phyloP scores from a whole-genome alignment of 1,140 invertebrate species.

The Caenorhabditis brenneri region DNA sequence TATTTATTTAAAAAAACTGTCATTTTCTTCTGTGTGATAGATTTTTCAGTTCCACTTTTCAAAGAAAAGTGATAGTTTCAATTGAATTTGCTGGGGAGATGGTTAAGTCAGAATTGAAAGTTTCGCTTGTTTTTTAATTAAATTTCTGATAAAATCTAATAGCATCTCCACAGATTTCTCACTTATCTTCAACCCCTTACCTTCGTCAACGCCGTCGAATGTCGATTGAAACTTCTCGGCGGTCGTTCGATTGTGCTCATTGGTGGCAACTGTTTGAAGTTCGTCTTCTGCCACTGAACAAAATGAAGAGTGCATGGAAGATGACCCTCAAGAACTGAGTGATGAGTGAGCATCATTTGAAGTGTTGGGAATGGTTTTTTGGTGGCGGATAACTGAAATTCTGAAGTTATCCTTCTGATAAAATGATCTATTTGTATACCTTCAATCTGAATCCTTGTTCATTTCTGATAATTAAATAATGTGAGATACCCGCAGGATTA shows the following conservation, averaged over 20 bases:
- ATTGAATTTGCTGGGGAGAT: no score
- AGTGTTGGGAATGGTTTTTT: constrained; percentile 46
- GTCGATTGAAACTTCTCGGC: not conserved
- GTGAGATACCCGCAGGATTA: constrained; percentile 48
- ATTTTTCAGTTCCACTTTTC: no score
- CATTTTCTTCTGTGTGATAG: no score
- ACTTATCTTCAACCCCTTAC: no score
- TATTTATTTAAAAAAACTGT: not conserved
- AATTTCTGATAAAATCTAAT: no score
- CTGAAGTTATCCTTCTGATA: not conserved
- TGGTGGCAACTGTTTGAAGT: constrained; percentile 13
- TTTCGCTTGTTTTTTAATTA: no score
- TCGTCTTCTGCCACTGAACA: constrained; percentile 47
- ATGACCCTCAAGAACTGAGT: constrained; percentile 46
- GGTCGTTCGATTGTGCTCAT: not conserved
- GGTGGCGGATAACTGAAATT: constrained; percentile 32
- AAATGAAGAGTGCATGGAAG: constrained; percentile 45
- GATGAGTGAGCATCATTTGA: constrained; percentile 51
- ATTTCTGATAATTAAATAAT: constrained; percentile 50
- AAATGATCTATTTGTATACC: not conserved
- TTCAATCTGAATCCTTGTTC: constrained; percentile 49
- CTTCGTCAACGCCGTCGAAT: not conserved
- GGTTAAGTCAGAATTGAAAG: no score
- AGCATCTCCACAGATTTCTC: no score
- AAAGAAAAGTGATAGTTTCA: no score